phyloP scores from a whole-genome alignment of 2,113 vertebrate species.

The Xyliphius kryptos region DNA sequence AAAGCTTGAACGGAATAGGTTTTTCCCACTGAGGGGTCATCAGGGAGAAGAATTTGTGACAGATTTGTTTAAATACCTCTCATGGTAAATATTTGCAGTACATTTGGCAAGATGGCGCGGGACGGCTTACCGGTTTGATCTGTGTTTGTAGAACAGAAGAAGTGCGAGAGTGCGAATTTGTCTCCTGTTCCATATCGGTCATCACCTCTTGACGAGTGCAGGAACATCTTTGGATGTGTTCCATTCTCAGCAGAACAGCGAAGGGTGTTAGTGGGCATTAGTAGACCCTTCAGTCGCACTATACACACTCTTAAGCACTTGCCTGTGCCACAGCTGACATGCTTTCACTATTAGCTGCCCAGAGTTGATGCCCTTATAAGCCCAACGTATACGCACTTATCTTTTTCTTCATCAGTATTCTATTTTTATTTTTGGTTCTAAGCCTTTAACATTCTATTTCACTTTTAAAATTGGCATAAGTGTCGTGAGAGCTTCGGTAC shows the following conservation, averaged over 20 bases:
- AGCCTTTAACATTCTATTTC: too few relatives aligned
- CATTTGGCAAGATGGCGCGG: slow-evolving; percentile 4
- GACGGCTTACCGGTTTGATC: slow-evolving; percentile 23
- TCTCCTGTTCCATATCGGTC: background rate
- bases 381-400: slow-evolving; percentile 16
- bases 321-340: background rate
- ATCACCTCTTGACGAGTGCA: background rate
- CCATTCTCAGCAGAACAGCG: slow-evolving; percentile 5
- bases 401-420: slow-evolving; percentile 9
- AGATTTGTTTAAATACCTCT: slow-evolving; percentile 22
- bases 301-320: slow-evolving; percentile 30
- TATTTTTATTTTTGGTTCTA: background rate
- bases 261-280: slow-evolving; percentile 18
- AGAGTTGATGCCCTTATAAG: slow-evolving; percentile 25
- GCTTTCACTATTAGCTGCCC: slow-evolving; percentile 1
- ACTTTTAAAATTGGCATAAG: too few relatives aligned
- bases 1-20: too few relatives aligned
- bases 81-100: slow-evolving; percentile 23
- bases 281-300: slow-evolving; percentile 23
- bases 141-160: slow-evolving; percentile 10
- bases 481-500: too few relatives aligned
- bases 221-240: slow-evolving; percentile 10
- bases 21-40: slow-evolving; percentile 20
- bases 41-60: too few relatives aligned
- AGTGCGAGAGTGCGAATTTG: background rate